phyloP scores from a whole-genome alignment of 2,797 vertebrate genomes.

The Pelodytes ibericus region DNA sequence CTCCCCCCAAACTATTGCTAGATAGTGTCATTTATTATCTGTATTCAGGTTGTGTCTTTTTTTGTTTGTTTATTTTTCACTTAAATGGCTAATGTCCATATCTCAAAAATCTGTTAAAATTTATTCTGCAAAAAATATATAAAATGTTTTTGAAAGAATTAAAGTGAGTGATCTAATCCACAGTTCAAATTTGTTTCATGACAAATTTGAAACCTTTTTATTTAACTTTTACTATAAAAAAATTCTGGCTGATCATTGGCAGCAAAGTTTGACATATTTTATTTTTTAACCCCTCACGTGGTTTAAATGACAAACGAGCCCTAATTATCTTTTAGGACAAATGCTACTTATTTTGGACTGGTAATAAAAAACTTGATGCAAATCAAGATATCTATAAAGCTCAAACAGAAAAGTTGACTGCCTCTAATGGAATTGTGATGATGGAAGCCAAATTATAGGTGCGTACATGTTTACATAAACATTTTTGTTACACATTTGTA shows the following conservation, averaged over 20 bases:
- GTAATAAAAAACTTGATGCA: slow-evolving; percentile 73
- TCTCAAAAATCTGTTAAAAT: no score
- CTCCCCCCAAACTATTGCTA: no score
- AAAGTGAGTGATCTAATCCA: no score
- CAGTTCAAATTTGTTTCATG: no score
- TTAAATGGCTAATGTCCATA: no score
- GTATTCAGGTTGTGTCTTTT: no score
- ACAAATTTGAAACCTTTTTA: no score
- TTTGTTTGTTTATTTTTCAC: no score
- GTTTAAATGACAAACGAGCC: slow-evolving; percentile 65
- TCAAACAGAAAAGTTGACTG: slow-evolving; percentile 65
- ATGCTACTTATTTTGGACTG: slow-evolving; percentile 76
- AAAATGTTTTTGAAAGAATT: no score
- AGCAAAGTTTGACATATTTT: not conserved
- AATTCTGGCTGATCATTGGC: not conserved
- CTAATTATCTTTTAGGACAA: slow-evolving; percentile 81
- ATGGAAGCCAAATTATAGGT: slow-evolving; percentile 74
- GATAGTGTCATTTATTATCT: no score
- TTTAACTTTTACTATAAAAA: no score
- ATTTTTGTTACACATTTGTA: not conserved
- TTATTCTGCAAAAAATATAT: no score
- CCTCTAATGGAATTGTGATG: slow-evolving; percentile 65
- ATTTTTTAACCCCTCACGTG: not conserved
- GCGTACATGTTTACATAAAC: slow-evolving; percentile 66
- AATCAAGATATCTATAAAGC: slow-evolving; percentile 69